phyloP scores from a whole-genome alignment of 2,113 vertebrate species.

The Parus major region DNA sequence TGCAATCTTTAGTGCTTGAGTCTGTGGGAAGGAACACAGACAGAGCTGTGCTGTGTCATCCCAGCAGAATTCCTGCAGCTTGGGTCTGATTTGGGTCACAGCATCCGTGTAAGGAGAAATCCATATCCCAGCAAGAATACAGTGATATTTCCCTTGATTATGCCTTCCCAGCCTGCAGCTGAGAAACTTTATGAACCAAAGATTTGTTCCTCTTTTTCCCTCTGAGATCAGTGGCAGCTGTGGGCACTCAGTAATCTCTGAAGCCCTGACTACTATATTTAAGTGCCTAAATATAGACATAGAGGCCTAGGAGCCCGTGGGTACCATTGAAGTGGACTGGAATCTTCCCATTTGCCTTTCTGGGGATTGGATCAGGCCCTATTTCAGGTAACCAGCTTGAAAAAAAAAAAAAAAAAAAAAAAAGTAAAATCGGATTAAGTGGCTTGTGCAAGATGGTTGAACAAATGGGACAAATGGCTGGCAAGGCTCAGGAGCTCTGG shows the following conservation, averaged over 20 bases:
- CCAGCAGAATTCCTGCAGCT: not conserved
- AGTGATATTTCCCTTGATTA: not conserved
- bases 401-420: not conserved
- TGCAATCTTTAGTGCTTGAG: not conserved
- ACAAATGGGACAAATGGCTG: slow-evolving; percentile 62
- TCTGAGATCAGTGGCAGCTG: slow-evolving; percentile 50
- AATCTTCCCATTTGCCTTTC: slow-evolving; percentile 50
- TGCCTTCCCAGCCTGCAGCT: not conserved
- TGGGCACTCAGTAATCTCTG: slow-evolving; percentile 27
- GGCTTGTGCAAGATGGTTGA: slow-evolving; percentile 24
- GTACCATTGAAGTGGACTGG: slow-evolving; percentile 35
- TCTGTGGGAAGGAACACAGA: not conserved
- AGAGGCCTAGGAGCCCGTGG: not conserved
- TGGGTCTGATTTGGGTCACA: not conserved
- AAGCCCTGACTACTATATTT: slow-evolving; percentile 40
- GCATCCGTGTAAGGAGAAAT: not conserved
- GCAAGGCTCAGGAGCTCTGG: slow-evolving; percentile 42
- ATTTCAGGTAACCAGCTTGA: slow-evolving; percentile 50
- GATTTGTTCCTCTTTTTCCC: not conserved
- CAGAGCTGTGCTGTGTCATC: not conserved
- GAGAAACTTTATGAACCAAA: not conserved
- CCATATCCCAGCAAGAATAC: not conserved
- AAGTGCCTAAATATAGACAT: slow-evolving; percentile 17
- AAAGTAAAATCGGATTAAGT: not conserved
- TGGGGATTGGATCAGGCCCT: slow-evolving; percentile 26